Conservation (phyloP, 2,888 invertebrate genomes). For the Amblyteles armatorius region DNA sequence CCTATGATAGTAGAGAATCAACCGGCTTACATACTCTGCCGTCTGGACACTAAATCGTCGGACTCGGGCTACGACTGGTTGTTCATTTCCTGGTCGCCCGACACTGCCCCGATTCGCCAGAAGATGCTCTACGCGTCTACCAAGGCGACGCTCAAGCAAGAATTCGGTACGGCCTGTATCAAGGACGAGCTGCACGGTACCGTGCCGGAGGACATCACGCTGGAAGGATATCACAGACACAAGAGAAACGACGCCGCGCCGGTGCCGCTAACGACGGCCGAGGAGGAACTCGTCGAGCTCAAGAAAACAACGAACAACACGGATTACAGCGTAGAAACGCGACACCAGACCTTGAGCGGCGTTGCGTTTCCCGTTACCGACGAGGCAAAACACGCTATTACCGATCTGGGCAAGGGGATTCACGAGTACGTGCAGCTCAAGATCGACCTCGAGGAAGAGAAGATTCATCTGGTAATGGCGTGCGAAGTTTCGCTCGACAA, state of each 20-base stretch:
- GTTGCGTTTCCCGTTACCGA: slow-evolving; percentile 95
- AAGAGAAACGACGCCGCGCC: slow-evolving; percentile 92
- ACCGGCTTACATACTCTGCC: slow-evolving; percentile 95
- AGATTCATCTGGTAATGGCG: slow-evolving; percentile 92
- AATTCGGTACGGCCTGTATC: slow-evolving; percentile 97
- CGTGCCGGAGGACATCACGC: slow-evolving; percentile 91
- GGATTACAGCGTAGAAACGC: slow-evolving; percentile 92
- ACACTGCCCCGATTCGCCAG: slow-evolving; percentile 94
- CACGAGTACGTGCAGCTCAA: slow-evolving; percentile 96
- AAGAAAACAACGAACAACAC: slow-evolving; percentile 89
- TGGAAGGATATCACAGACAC: slow-evolving; percentile 93
- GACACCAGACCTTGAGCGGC: slow-evolving; percentile 96
- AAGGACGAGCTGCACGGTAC: slow-evolving; percentile 98
- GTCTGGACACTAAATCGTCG: slow-evolving; percentile 91
- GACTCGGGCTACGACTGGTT: slow-evolving; percentile 95
- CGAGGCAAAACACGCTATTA: slow-evolving; percentile 91
- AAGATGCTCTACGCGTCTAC: slow-evolving; percentile 99
- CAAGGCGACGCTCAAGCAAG: slow-evolving; percentile 97
- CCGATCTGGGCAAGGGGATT: slow-evolving; percentile 90
- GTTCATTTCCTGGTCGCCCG: slow-evolving; percentile 97
- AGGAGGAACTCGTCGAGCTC: slow-evolving; percentile 93
- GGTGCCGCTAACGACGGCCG: slow-evolving; percentile 95
- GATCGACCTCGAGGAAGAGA: slow-evolving; percentile 95
- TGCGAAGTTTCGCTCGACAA: slow-evolving; percentile 89
- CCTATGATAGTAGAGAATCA: slow-evolving; percentile 91